Percentiles rank a stretch among this genome's conserved stretches.
phyloP scores from a whole-genome alignment of 1,140 invertebrate species.

The Heterodera schachtii region DNA sequence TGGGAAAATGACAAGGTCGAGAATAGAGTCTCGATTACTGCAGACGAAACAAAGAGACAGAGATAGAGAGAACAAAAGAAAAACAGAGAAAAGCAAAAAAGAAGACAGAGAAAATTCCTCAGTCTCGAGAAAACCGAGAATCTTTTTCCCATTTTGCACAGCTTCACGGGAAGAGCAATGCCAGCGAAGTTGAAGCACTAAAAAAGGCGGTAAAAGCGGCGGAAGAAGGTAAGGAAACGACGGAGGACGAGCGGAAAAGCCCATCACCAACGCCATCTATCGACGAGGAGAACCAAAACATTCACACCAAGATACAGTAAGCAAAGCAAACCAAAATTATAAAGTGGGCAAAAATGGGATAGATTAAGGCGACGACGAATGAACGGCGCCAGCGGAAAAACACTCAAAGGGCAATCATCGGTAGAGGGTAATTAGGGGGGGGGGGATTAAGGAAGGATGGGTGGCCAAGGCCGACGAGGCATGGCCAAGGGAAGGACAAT shows the following conservation, averaged over 20 bases:
- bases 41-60: background rate
- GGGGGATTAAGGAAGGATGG: too few species aligned
- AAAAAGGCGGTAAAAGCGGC: constrained; percentile 7
- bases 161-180: background rate
- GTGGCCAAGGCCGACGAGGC: too few species aligned
- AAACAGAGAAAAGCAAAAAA: background rate
- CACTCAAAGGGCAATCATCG: background rate
- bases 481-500: background rate
- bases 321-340: background rate
- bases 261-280: constrained; percentile 7
- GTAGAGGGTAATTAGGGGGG: background rate
- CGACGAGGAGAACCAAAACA: background rate
- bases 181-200: background rate
- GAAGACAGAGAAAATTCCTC: background rate
- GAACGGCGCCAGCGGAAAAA: background rate
- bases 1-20: too few species aligned
- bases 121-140: too few species aligned
- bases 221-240: background rate
- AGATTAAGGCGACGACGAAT: background rate
- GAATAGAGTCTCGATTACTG: too few species aligned
- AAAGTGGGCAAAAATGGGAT: background rate
- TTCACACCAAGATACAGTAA: constrained; percentile 12
- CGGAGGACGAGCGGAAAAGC: background rate
- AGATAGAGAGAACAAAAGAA: constrained; percentile 1
- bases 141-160: background rate